Evolutionary conservation across 2,797 vertebrate species (phyloP).

Genomic region (Eremophila alpestris): DNA sequence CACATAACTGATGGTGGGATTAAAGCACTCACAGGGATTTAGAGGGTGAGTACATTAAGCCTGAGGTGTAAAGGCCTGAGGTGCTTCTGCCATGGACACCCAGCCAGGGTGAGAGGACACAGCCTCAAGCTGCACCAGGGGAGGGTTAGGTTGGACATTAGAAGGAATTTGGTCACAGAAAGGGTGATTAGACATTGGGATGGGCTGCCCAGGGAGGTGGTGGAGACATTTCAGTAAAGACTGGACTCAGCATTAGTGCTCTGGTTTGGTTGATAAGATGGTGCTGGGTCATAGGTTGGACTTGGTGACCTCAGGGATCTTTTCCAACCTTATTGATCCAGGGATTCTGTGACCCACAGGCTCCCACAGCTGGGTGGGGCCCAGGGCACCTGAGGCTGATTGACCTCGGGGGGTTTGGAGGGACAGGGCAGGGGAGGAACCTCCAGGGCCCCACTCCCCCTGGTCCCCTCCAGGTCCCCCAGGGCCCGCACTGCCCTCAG

Average conservation of each 20-base stretch:
- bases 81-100: background rate
- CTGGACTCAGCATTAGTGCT: background rate
- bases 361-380: background rate
- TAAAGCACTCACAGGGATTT: background rate
- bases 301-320: background rate
- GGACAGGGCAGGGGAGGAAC: rapidly evolving
- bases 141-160: background rate
- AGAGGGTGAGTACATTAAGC: background rate
- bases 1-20: rapidly evolving
- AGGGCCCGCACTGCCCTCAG: rapidly evolving
- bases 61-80: background rate
- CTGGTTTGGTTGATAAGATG: too few species aligned
- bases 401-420: too few species aligned
- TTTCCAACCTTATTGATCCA: background rate
- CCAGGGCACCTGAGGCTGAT: rapidly evolving
- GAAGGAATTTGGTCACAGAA: background rate
- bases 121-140: background rate
- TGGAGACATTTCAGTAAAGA: background rate
- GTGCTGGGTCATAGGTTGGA: background rate
- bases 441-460: rapidly evolving
- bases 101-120: background rate
- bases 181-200: background rate
- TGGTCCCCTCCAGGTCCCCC: too few species aligned
- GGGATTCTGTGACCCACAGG: background rate
- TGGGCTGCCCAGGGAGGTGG: background rate